Evolutionary conservation across 2,888 invertebrate genomes (phyloP), one percentile per base, ranked within the genome.

Genomic region (Tanytarsus gracilentus): DNA sequence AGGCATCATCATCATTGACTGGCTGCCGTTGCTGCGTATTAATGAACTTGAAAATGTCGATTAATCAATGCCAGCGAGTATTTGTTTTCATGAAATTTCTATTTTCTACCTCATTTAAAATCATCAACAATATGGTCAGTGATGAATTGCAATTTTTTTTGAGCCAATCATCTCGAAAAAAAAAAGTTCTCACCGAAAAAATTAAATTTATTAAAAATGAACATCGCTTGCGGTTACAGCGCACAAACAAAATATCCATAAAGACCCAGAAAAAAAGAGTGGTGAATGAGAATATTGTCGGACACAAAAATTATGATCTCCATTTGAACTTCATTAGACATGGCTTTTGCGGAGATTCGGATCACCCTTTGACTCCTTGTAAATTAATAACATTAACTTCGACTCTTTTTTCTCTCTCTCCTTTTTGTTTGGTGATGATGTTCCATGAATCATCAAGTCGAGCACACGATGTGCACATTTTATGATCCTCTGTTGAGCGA

Each of bases 61-160:
- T 55, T 55, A 40, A 55, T 55, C 55, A 55, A 55, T 55, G 55
- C 39, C 55, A 39, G 39, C 39, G 16, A 40, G 39, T 40, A 26
- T 55, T 55, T 55, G 36, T 52, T 52, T 30, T 23, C 8, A 9
- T 36, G 5, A 18, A 55, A 40, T 26, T 26, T 51, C 40, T 55
- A 55, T 55, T 55, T 55, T 39, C 25, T 55, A 40, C 40, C 21
- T 53, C 21, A 25, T 40, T 9, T 2, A 23, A 39, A 55, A n/a
- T n/a, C n/a, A n/a, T n/a, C n/a, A n/a, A n/a, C n/a, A n/a, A n/a
- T n/a, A n/a, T n/a, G n/a, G n/a, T n/a, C 7, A 18, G 23, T 52
- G 33, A 52, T 52, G 23, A 52, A 52, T 52, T 18, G 29, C 36
- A 36, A 36, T 36, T 36, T 36, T 14, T n/a, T 36, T 1, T 1